These are phyloP conservation scores for Remorina albescens DNA, from an alignment of 2,797 vertebrate species.

Conservation along the genomic window DNA sequence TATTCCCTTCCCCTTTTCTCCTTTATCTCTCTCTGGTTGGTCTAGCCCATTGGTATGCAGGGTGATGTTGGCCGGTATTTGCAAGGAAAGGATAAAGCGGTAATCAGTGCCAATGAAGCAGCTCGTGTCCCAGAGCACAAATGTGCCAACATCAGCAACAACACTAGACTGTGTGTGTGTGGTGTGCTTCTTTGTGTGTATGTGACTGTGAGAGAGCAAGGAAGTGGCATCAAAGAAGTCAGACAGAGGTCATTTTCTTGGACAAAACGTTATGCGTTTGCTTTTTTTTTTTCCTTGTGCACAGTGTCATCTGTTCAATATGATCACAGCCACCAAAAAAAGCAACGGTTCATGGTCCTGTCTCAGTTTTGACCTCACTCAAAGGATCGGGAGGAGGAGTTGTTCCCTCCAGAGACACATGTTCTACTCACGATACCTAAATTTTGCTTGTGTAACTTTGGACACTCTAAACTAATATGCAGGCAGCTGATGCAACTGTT, in stretches of 20 bases:
- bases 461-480: slow-evolving; percentile 14
- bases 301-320: slow-evolving; percentile 28
- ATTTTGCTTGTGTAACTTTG: slow-evolving; percentile 26
- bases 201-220: slow-evolving; percentile 17
- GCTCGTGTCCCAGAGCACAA: slow-evolving; percentile 78
- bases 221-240: slow-evolving; percentile 61
- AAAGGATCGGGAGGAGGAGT: slow-evolving; percentile 1
- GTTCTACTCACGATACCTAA: slow-evolving; percentile 12
- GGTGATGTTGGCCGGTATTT: slow-evolving; percentile 68
- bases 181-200: slow-evolving; percentile 5
- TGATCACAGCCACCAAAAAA: slow-evolving; percentile 37
- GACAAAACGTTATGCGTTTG: slow-evolving; percentile 42
- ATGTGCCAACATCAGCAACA: slow-evolving; percentile 83
- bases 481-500: slow-evolving; percentile 44
- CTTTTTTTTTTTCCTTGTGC: slow-evolving; percentile 30
- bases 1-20: slow-evolving; percentile 13
- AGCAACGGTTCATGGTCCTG: neutral
- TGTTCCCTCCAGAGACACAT: slow-evolving; percentile 18
- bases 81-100: slow-evolving; percentile 76
- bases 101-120: slow-evolving; percentile 81
- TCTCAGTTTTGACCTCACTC: neutral
- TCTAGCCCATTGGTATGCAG: slow-evolving; percentile 79
- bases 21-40: slow-evolving; percentile 45
- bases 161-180: slow-evolving; percentile 53
- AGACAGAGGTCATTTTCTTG: slow-evolving; percentile 68